Conservation (phyloP, 2,888 invertebrate genomes). For the Atrina japonica region DNA sequence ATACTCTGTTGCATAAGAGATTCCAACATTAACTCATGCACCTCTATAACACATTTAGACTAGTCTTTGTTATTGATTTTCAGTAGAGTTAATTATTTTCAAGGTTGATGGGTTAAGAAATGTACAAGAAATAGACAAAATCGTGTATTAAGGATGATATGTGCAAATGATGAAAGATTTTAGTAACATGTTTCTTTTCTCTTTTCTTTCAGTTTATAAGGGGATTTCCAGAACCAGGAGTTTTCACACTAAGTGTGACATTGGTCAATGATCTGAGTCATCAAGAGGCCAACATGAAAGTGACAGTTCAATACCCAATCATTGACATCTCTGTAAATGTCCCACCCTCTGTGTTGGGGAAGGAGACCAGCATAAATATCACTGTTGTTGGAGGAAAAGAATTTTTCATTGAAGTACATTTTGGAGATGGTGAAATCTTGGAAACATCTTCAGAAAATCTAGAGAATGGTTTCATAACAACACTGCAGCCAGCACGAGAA, state of each 20-base stretch:
- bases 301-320: conserved; percentile 62
- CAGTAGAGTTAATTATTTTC: too few relatives aligned
- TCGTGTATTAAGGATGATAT: too few relatives aligned
- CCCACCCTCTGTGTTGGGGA: conserved; percentile 50
- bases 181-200: neutral
- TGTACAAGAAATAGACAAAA: too few relatives aligned
- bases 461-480: neutral
- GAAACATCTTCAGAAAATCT: conserved; percentile 38
- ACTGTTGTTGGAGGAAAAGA: conserved; percentile 54
- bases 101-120: too few relatives aligned
- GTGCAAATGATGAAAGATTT: too few relatives aligned
- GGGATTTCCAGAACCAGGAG: conserved; percentile 53
- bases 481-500: conserved; percentile 6
- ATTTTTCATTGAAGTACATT: conserved; percentile 56
- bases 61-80: too few relatives aligned
- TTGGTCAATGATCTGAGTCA: conserved; percentile 66
- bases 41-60: too few relatives aligned
- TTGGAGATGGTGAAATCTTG: conserved; percentile 62
- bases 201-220: conserved; percentile 58
- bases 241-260: conserved; percentile 52
- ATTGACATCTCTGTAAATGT: conserved; percentile 48
- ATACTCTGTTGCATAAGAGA: too few relatives aligned
- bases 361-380: conserved; percentile 53
- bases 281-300: conserved; percentile 47
- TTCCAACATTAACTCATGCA: too few relatives aligned